Percentiles rank a stretch among this genome's conserved stretches.
These are phyloP conservation scores for Cirrhinus mrigala DNA, from an alignment of 2,797 vertebrate genomes.

Conservation along the genomic window DNA sequence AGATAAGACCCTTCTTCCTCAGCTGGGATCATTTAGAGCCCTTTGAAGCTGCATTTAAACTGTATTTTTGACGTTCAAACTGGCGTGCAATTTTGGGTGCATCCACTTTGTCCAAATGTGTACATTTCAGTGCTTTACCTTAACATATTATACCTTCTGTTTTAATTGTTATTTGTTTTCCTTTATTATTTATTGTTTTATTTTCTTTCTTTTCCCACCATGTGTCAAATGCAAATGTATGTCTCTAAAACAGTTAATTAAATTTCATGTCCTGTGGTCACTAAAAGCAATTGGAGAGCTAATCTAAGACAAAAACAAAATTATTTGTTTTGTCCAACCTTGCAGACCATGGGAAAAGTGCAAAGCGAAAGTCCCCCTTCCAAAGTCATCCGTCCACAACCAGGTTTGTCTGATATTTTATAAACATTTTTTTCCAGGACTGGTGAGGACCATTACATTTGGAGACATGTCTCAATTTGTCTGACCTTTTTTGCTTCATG, in stretches of 20 bases:
- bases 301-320: background rate
- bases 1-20: too few species aligned
- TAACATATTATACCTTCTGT: background rate
- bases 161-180: background rate
- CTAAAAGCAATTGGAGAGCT: background rate
- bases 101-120: background rate
- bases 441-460: background rate
- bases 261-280: background rate
- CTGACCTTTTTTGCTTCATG: background rate
- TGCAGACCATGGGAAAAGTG: slow-evolving; percentile 73
- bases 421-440: background rate
- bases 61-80: too few species aligned
- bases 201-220: background rate
- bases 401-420: slow-evolving; percentile 67
- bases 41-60: too few species aligned
- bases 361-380: slow-evolving; percentile 68
- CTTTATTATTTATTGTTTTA: background rate
- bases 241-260: background rate
- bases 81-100: too few species aligned
- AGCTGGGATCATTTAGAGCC: too few species aligned
- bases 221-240: background rate
- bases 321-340: background rate
- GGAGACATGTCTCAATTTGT: background rate
- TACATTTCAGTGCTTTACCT: background rate
- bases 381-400: slow-evolving; percentile 76